Evolutionary conservation across 1,140 invertebrate genomes (phyloP), one percentile per base, ranked within the genome.

Genomic region (Parapsyche elsis): DNA sequence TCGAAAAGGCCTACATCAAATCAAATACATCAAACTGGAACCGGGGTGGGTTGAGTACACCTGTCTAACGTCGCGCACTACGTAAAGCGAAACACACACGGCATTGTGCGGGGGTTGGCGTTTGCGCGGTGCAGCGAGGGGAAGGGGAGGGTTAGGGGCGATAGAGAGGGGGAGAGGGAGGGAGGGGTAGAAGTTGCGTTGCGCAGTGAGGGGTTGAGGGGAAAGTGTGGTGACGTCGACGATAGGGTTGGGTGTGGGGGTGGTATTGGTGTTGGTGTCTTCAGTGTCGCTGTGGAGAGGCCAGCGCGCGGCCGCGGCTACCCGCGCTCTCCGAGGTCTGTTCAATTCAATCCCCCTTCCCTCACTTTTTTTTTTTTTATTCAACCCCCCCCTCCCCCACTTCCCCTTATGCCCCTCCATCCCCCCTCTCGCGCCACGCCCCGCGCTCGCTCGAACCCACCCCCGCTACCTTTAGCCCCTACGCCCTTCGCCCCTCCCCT

Each of bases 271-370:
- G 57, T 49, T 5, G 73, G 49, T n/a, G 30, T 10, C 16, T 21
- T 5, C 82, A 81, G 82, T 80, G 79, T 83, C 80, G 82, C 78
- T 81, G 82, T 77, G 80, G 82, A 74, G 79, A 79, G 80, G 57
- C 64, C 64, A 76, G 82, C 57, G 79, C 74, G 80, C 71, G 57
- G 77, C 44, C 77, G 53, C 64, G 16, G 61, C 67, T 24, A 57
- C 24, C 49, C 7, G n/a, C 76, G 38, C 74, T 10, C 53, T 38
- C 57, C 53, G 76, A 23, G 57, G 57, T 49, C 26, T n/a, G 16
- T n/a, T 5, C 59, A 26, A 16, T 14, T 21, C 14, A 30, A 24
- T 1, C 38, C 16, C n/a, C 24, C 21, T 14, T 49, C 71, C 24
- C 64, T 0, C 64, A 7, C 24, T n/a, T n/a, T n/a, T n/a, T n/a